Evolutionary conservation across 2,888 invertebrate species (phyloP).

Genomic region (Mamestra brassicae): DNA sequence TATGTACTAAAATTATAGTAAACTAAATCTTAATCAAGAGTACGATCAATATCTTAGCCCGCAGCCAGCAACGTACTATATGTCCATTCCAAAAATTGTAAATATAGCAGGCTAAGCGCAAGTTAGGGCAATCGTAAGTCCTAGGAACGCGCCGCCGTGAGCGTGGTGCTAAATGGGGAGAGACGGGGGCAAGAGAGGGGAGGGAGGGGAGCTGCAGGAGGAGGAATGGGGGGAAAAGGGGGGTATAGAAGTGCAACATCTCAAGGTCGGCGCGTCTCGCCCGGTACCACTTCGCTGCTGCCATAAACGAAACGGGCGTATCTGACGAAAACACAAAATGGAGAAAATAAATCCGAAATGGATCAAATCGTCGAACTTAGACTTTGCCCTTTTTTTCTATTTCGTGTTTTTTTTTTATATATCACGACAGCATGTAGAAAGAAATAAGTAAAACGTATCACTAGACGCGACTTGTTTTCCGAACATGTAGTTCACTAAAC

Average conservation of each 20-base stretch:
- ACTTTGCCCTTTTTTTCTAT: neutral
- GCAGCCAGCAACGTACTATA: constrained; percentile 42
- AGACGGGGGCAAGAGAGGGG: constrained; percentile 21
- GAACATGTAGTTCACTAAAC: neutral
- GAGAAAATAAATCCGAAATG: neutral
- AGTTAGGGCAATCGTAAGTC: constrained; percentile 64
- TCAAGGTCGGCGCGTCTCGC: constrained; percentile 83
- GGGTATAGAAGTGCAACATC: constrained; percentile 78
- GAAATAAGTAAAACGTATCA: neutral
- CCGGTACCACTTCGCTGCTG: constrained; percentile 61
- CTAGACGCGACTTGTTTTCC: neutral
- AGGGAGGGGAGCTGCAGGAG: constrained; percentile 10
- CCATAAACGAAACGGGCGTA: neutral
- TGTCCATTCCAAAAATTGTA: constrained; percentile 58
- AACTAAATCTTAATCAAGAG: constrained; percentile 37
- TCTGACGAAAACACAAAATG: neutral
- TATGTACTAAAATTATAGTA: neutral
- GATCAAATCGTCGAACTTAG: neutral
- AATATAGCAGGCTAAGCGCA: constrained; percentile 59
- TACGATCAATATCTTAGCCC: constrained; percentile 32
- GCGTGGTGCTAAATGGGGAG: constrained; percentile 48
- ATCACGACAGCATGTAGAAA: no score
- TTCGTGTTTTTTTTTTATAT: no score
- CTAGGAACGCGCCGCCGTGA: constrained; percentile 62
- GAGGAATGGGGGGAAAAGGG: constrained; percentile 41